phyloP scores from a whole-genome alignment of 2,888 invertebrate genomes.

The Serrognathus titanus region DNA sequence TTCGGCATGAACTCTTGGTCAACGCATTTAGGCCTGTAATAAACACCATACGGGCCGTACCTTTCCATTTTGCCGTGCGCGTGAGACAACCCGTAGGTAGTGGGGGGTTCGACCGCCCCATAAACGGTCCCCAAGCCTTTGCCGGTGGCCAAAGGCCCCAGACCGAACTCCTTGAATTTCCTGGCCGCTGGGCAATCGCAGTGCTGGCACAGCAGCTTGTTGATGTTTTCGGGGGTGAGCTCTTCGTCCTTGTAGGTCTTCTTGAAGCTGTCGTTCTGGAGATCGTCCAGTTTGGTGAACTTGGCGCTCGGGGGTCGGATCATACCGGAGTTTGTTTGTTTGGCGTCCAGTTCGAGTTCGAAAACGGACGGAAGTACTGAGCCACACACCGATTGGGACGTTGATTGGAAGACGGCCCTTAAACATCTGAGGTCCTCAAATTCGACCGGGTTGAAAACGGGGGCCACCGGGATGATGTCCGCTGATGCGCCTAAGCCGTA shows the following conservation, averaged over 20 bases:
- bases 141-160: constrained; percentile 44
- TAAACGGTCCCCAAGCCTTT: constrained; percentile 39
- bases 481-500: constrained; percentile 27
- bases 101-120: constrained; percentile 11
- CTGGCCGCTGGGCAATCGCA: constrained; percentile 44
- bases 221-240: constrained; percentile 37
- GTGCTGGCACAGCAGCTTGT: constrained; percentile 35
- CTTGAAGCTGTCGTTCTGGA: neutral
- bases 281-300: constrained; percentile 3
- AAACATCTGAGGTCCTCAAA: constrained; percentile 6
- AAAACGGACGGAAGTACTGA: constrained; percentile 19
- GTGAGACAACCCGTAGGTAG: constrained; percentile 26
- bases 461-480: constrained; percentile 29
- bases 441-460: constrained; percentile 20
- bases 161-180: constrained; percentile 45
- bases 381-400: neutral
- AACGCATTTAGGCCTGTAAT: constrained; percentile 19
- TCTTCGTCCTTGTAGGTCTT: constrained; percentile 11
- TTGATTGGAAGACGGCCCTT: constrained; percentile 4
- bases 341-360: constrained; percentile 7
- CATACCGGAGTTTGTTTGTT: neutral
- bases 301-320: neutral
- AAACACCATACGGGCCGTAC: constrained; percentile 28
- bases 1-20: constrained; percentile 21
- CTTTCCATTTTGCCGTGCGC: constrained; percentile 24